Evolutionary conservation across 1,140 invertebrate genomes (phyloP).

Genomic region (Diachasma alloeum): DNA sequence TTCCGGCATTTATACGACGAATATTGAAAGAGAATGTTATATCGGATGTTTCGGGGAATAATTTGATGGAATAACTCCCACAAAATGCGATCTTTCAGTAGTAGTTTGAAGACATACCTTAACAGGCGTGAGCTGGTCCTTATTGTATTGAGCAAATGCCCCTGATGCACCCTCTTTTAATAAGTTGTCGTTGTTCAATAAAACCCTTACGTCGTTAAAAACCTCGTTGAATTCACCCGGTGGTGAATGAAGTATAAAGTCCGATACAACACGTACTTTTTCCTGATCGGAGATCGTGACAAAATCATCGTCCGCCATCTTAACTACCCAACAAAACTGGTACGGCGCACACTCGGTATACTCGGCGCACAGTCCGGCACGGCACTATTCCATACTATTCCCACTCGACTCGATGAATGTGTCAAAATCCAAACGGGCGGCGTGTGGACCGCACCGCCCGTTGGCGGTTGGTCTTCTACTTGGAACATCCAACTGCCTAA

Average conservation of each 20-base stretch:
- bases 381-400: not conserved
- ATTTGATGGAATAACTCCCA: not conserved
- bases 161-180: slow-evolving; percentile 95
- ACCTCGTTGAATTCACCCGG: slow-evolving; percentile 99
- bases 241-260: slow-evolving; percentile 98
- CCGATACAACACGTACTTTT: slow-evolving; percentile 94
- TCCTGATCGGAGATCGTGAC: slow-evolving; percentile 86
- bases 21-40: not conserved
- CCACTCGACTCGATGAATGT: slow-evolving; percentile 42
- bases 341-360: slow-evolving; percentile 41
- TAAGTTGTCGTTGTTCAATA: slow-evolving; percentile 95
- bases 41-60: not conserved
- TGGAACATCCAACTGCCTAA: too few relatives aligned
- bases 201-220: slow-evolving; percentile 96
- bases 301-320: slow-evolving; percentile 72
- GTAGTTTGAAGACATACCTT: slow-evolving; percentile 51
- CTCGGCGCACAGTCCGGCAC: not conserved
- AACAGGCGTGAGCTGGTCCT: slow-evolving; percentile 98
- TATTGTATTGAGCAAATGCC: slow-evolving; percentile 98
- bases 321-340: slow-evolving; percentile 56
- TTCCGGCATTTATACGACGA: not conserved
- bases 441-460: slow-evolving; percentile 39
- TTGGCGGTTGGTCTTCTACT: slow-evolving; percentile 28
- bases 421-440: slow-evolving; percentile 47
- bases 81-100: not conserved